Conservation (phyloP, 2,888 invertebrate genomes). For the Oxyteleia sp. region DNA sequence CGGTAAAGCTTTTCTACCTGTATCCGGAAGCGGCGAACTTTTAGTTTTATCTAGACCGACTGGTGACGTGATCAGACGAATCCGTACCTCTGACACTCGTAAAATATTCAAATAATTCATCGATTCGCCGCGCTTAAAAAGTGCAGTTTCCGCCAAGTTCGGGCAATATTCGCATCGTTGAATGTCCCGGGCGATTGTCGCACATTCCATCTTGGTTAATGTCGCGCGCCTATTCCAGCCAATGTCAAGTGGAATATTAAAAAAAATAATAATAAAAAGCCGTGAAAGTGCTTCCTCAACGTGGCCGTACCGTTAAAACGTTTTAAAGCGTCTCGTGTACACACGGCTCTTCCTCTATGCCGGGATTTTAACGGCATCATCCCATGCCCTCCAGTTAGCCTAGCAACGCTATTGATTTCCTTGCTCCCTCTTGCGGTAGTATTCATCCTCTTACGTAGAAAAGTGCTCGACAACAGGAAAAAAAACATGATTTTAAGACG, state of each 20-base stretch:
- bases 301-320: conserved; percentile 70
- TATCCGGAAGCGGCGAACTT: background rate
- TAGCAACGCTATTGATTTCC: conserved; percentile 88
- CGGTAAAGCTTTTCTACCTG: conserved; percentile 17
- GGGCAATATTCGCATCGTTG: conserved; percentile 11
- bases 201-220: conserved; percentile 50
- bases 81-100: background rate
- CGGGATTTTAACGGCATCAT: conserved; percentile 81
- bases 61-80: too few species aligned
- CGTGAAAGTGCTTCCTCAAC: conserved; percentile 61
- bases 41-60: too few species aligned
- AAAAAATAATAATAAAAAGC: conserved; percentile 46
- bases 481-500: conserved; percentile 62
- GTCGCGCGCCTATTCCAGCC: conserved; percentile 50
- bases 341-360: conserved; percentile 68
- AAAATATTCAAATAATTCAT: conserved; percentile 36
- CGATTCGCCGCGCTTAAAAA: too few species aligned
- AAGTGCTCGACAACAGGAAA: conserved; percentile 74
- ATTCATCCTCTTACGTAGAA: conserved; percentile 83
- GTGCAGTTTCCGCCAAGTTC: too few species aligned
- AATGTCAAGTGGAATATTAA: conserved; percentile 67
- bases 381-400: conserved; percentile 82
- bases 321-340: conserved; percentile 73
- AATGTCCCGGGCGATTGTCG: too few species aligned
- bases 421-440: conserved; percentile 83